Conservation (phyloP, 1,140 invertebrate species). For the Andrena cerasifolii region DNA sequence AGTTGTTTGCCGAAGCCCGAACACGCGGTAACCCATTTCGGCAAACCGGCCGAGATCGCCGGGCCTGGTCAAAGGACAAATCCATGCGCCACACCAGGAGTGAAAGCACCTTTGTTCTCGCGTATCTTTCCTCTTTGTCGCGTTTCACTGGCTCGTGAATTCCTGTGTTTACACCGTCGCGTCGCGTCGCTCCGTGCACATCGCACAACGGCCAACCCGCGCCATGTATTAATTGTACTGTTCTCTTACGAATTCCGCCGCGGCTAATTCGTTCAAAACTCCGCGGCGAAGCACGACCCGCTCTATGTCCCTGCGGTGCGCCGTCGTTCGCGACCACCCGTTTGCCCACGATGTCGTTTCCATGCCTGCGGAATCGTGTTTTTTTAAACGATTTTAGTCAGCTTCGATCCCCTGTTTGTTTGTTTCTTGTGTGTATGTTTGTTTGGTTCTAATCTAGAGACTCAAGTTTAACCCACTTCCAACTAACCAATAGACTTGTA, state of each 20-base stretch:
- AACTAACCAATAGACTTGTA: too few relatives aligned
- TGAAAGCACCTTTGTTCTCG: conserved; percentile 17
- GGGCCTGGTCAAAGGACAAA: conserved; percentile 21
- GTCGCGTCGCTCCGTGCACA: background rate
- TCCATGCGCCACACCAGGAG: background rate
- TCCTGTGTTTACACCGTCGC: background rate
- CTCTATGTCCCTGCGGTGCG: too few relatives aligned
- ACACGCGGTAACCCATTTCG: conserved; percentile 28
- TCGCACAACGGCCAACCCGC: too few relatives aligned
- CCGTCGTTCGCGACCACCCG: background rate
- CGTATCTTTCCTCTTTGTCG: conserved; percentile 24
- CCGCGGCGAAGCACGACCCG: background rate
- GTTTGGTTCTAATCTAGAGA: too few relatives aligned
- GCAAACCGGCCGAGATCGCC: background rate
- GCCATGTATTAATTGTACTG: conserved; percentile 7
- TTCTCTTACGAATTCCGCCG: background rate
- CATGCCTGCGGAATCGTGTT: background rate
- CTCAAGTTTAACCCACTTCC: too few relatives aligned
- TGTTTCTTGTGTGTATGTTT: too few relatives aligned
- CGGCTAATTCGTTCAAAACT: conserved; percentile 23
- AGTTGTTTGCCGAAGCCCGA: conserved; percentile 44
- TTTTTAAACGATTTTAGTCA: too few relatives aligned
- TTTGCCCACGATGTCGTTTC: background rate
- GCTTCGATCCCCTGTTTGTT: too few relatives aligned
- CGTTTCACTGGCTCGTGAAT: conserved; percentile 24